Evolutionary conservation across 2,113 vertebrate genomes (phyloP).

Genomic region (Oceanites oceanicus): DNA sequence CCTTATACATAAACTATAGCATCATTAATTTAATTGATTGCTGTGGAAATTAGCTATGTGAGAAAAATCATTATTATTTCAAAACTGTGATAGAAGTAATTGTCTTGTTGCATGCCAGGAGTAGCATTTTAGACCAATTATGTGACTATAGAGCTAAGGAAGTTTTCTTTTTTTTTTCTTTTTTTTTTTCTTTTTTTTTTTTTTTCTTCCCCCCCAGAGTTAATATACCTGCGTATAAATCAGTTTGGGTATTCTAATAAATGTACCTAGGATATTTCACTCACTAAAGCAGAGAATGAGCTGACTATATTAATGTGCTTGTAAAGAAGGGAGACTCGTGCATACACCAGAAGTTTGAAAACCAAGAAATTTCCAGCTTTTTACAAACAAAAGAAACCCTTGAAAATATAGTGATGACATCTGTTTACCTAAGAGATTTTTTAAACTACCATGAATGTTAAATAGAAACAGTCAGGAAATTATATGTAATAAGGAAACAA

Average conservation of each 20-base stretch:
- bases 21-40: background rate
- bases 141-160: background rate
- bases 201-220: background rate
- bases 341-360: background rate
- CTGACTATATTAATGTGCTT: background rate
- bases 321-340: background rate
- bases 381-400: background rate
- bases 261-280: background rate
- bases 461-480: background rate
- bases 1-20: background rate
- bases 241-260: background rate
- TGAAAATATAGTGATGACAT: background rate
- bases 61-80: slow-evolving; percentile 1
- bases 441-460: background rate
- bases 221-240: background rate
- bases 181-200: background rate
- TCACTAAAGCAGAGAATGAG: background rate
- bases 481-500: background rate
- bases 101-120: background rate
- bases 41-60: background rate
- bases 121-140: background rate
- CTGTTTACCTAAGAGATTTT: background rate
- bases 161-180: background rate
- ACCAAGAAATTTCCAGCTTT: background rate
- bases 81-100: background rate